Evolutionary conservation across 2,888 invertebrate genomes (phyloP), one percentile per base, ranked within the genome.

Genomic region (Scrobipalpa costella): DNA sequence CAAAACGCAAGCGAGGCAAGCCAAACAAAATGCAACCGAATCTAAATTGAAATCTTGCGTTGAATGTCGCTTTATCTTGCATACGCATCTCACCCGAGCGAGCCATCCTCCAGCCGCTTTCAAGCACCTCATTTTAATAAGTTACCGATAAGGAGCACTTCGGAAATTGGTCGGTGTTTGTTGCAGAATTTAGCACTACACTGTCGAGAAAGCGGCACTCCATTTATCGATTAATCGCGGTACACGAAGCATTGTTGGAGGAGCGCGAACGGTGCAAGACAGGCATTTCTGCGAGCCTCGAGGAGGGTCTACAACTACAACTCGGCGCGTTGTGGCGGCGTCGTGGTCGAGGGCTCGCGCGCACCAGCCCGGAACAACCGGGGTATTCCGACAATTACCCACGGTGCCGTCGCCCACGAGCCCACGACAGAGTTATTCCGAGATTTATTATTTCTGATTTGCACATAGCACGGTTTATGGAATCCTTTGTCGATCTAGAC

Each of bases 41-140:
- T 89, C 86, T 88, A 84, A 88, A 88, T 89, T 85, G 84, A 87
- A 88, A 89, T 90, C 88, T 86, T 76, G 77, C 73, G 76, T 75
- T 75, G 83, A 81, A 81, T 83, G 84, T 84, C 76, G 74, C 71
- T 76, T 77, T 85, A 88, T 88, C 86, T 79, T 72, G 78, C 75
- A 77, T 74, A 82, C 76, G 78, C 73, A 86, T 89, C 90, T 89
- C 85, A 91, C 91, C 90, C 91, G 88, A 73, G 90, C 85, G 71
- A 90, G 84, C 91, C 90, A 91, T 86, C 88, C 90, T 85, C 91
- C 86, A 67, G 91, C 90, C 70, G 85, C 84, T 86, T 86, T 89
- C 82, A 91, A 87, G 77, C 90, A 90, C 88, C 90, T 88, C 90
- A 91, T 91, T 86, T 81, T 85, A 84, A 80, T 83, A 81, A 79